These are phyloP conservation scores for Aphelenchoides avenae DNA, from an alignment of 1,140 invertebrate genomes.

Conservation along the genomic window DNA sequence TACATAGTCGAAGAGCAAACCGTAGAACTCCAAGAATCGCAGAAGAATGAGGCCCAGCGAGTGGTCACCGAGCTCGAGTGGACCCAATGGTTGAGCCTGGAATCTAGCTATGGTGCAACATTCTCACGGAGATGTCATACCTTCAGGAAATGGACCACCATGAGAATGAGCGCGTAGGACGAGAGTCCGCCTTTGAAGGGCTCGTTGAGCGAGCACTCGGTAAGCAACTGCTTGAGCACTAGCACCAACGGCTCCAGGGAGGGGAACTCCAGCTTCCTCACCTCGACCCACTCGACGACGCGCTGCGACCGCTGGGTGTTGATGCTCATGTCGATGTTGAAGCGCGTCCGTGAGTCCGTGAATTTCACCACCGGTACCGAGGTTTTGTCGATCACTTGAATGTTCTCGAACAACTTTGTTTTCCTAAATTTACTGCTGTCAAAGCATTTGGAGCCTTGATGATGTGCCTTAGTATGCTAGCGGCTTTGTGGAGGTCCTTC, in stretches of 20 bases:
- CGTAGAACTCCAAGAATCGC: slow-evolving; percentile 96
- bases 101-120: too few relatives aligned
- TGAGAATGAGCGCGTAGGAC: slow-evolving; percentile 94
- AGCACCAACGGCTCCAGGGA: slow-evolving; percentile 34
- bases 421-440: neutral
- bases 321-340: slow-evolving; percentile 39
- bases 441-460: neutral
- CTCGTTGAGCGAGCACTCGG: slow-evolving; percentile 94
- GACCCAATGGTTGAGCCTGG: slow-evolving; percentile 8
- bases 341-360: slow-evolving; percentile 19
- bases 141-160: slow-evolving; percentile 96
- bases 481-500: slow-evolving; percentile 10
- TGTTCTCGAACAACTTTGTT: slow-evolving; percentile 8
- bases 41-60: slow-evolving; percentile 90
- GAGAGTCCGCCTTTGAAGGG: slow-evolving; percentile 97
- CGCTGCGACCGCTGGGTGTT: slow-evolving; percentile 12
- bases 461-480: slow-evolving; percentile 2
- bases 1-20: slow-evolving; percentile 87
- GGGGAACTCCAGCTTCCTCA: slow-evolving; percentile 13
- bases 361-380: slow-evolving; percentile 31
- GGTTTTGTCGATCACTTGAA: slow-evolving; percentile 17
- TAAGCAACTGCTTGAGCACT: slow-evolving; percentile 35
- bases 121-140: too few relatives aligned
- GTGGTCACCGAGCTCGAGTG: slow-evolving; percentile 64
- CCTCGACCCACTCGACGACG: slow-evolving; percentile 25